Evolutionary conservation across 1,140 invertebrate species (phyloP), one percentile per base, ranked within the genome.

Genomic region (Scaptomyza montana): DNA sequence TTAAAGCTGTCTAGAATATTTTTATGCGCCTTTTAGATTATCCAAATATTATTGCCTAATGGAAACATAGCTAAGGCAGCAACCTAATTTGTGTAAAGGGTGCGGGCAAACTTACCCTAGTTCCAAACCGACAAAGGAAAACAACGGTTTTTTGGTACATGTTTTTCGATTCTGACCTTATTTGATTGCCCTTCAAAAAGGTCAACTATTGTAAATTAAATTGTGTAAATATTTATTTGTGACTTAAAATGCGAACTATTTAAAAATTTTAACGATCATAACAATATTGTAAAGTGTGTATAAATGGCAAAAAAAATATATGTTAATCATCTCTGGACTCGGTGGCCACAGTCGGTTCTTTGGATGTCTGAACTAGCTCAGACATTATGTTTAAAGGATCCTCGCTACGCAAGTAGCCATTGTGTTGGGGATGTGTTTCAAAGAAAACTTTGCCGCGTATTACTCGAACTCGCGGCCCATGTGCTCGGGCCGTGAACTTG

Each of bases 401-500:
- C 30, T 90, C 89, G 6, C 89, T 90, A n/a, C 89, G 89, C 28
- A 90, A 60, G 30, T 90, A 90, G 4, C 89, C 89, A 68, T 90
- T 90, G 59, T 90, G 59, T 46, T 85, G 76, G 1, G 90, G 90
- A 9, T 91, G 90, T 4, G 70, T 65, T 28, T 91, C 90, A 39
- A 91, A 91, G 3, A 91, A 46, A 0, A 91, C 90, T 50, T 90
- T 75, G 4, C 90, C 90, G 1, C 74, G 66, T 9, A 91, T 82
- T 1, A 91, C 90, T 7, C 90, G 77, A 12, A 91, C 90, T 1
- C 90, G 84, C 1, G 90, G 90, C 0, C 90, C 90, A 21, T 91
- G 79, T 5, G 90, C 90, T 36, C 90, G 84, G 2, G 90, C 76
- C 12, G 89, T 91, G 25, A 91, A 86, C 19, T 91, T 89, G 5